Base-by-base conservation (phyloP, 92 coral and sea anemone genomes). In the Meandrina meandrites region DNA sequence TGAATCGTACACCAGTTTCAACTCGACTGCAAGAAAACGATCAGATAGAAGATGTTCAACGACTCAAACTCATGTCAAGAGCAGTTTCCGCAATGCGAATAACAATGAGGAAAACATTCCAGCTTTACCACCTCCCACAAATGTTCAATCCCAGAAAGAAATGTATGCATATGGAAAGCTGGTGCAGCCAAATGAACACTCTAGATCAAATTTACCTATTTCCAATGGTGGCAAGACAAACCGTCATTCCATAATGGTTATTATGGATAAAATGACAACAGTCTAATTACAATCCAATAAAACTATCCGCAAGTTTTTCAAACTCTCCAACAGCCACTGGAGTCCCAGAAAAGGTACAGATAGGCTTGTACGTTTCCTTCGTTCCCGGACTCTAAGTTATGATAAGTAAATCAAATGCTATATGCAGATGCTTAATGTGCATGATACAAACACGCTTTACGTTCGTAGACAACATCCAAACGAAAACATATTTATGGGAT, bases 1-100 rank as follows among this genome's bases (percentile, higher is more conserved):
- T 79, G 45, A 71, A 67, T 73, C 86, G 17, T 92, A 84, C 47
- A 88, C 85, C 60, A 92, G 89, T 53, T 13, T 80, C 76, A 71
- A 86, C 60, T 90, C 79, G 73, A 12, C 31, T 31, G 51, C 35
- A 27, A 45, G 32, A 36, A 58, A 36, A 75, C 60, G 19, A 27
- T 62, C 82, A 58, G 34, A 11, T 31, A 28, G 76, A n/a, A 78
- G 82, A 78, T 28, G 64, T 31, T 66, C 88, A 77, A 62, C 82
- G 27, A 7, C 67, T 35, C 50, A 60, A 45, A 64, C 40, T 21
- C 40, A 21, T 19, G 67, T 24, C 58, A 85, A 32, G 50, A 31
- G 35, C 68, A 45, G 24, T 35, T 47, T 71, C 34, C 62, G 27
- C 37, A 82, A 45, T 40, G 45, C 3, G 18, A 84, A 84, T 69